phyloP scores from a whole-genome alignment of 2,797 vertebrate genomes.

The Acipenser ruthenus region DNA sequence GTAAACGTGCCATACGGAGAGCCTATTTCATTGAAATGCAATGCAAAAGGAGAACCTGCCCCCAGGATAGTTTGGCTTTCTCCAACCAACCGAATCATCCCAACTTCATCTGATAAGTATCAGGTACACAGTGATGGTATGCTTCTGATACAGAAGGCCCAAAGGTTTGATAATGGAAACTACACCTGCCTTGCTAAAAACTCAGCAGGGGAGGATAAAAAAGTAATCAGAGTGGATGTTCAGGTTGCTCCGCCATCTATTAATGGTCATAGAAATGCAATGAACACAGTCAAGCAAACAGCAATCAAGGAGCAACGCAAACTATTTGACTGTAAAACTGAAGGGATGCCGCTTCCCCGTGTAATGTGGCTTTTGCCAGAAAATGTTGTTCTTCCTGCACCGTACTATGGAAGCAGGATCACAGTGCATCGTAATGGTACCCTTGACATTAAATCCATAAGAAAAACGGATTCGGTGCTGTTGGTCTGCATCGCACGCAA shows the following conservation, averaged over 20 bases:
- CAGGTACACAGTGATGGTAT: slow-evolving; percentile 69
- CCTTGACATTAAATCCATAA: slow-evolving; percentile 66
- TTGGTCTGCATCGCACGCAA: slow-evolving; percentile 76
- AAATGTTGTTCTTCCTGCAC: slow-evolving; percentile 75
- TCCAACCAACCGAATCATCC: slow-evolving; percentile 65
- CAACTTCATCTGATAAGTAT: slow-evolving; percentile 63
- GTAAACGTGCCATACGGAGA: slow-evolving; percentile 64
- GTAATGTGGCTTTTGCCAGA: slow-evolving; percentile 81
- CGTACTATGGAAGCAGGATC: slow-evolving; percentile 72
- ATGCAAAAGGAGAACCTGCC: slow-evolving; percentile 65
- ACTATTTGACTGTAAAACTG: slow-evolving; percentile 67
- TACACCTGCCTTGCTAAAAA: slow-evolving; percentile 79
- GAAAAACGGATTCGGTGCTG: slow-evolving; percentile 58
- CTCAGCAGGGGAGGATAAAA: slow-evolving; percentile 71
- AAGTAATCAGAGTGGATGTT: slow-evolving; percentile 59
- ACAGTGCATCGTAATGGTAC: slow-evolving; percentile 80
- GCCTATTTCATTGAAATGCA: slow-evolving; percentile 57
- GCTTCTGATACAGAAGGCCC: slow-evolving; percentile 70
- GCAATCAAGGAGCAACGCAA: slow-evolving; percentile 55
- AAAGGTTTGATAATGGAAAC: slow-evolving; percentile 80
- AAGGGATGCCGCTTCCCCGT: slow-evolving; percentile 65
- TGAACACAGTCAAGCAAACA: slow-evolving; percentile 50
- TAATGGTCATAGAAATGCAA: slow-evolving; percentile 50
- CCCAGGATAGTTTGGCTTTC: slow-evolving; percentile 76
- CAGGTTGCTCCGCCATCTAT: slow-evolving; percentile 66